These are phyloP conservation scores for Coelopa pilipes DNA, from an alignment of 2,888 invertebrate species.

Conservation along the genomic window DNA sequence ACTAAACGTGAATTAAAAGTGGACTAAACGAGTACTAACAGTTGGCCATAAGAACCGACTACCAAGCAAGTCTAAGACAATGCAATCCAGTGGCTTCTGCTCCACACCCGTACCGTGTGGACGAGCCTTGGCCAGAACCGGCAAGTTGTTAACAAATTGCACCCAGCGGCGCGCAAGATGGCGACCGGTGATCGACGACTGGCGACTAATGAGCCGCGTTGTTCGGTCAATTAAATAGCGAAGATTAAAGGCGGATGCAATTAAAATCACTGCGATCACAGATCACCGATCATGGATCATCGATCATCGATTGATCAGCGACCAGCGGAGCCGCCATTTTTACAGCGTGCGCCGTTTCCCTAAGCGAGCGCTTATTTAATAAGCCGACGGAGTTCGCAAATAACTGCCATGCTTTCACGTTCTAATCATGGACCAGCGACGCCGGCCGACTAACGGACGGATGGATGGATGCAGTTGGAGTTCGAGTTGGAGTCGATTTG, in stretches of 20 bases:
- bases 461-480: too few species aligned
- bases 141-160: too few species aligned
- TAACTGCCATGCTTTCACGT: slow-evolving; percentile 42
- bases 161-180: background rate
- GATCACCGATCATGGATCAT: too few species aligned
- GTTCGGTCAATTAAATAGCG: slow-evolving; percentile 32
- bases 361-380: slow-evolving; percentile 17
- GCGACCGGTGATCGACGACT: slow-evolving; percentile 6
- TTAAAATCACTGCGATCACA: slow-evolving; percentile 16
- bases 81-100: too few species aligned
- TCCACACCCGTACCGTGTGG: too few species aligned
- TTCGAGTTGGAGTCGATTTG: too few species aligned
- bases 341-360: background rate
- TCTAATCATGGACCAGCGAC: slow-evolving; percentile 36
- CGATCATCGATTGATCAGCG: too few species aligned
- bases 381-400: slow-evolving; percentile 25
- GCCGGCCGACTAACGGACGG: too few species aligned
- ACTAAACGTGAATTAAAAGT: too few species aligned
- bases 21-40: too few species aligned
- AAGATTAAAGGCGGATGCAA: slow-evolving; percentile 33
- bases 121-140: background rate
- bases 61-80: too few species aligned
- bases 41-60: too few species aligned
- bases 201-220: slow-evolving; percentile 27
- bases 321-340: background rate